Evolutionary conservation across 2,888 invertebrate species (phyloP).

Genomic region (Agrotis clavis): DNA sequence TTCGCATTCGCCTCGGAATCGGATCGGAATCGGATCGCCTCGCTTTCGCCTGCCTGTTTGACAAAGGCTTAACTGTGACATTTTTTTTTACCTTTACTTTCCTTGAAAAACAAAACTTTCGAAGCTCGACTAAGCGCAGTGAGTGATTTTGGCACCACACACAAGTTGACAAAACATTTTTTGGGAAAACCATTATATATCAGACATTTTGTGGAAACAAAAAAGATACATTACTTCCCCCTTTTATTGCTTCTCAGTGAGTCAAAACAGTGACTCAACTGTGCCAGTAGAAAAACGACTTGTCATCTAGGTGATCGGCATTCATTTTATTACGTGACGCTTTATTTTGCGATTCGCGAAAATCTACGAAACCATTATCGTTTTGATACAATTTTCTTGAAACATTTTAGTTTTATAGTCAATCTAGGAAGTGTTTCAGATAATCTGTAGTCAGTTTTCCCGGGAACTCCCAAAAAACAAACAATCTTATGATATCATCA

Average conservation of each 20-base stretch:
- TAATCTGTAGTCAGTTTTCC: conserved; percentile 1
- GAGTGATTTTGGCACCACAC: conserved; percentile 21
- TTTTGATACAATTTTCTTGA: conserved; percentile 14
- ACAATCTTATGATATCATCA: too few species aligned
- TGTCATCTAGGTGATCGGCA: conserved; percentile 24
- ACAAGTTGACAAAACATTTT: conserved; percentile 21
- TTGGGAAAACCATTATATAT: conserved; percentile 32
- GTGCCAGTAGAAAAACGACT: conserved; percentile 10
- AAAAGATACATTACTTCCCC: conserved; percentile 21
- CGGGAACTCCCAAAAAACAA: background rate
- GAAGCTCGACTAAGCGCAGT: background rate
- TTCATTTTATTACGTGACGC: conserved; percentile 31
- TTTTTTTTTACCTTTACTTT: too few species aligned
- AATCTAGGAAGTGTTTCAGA: background rate
- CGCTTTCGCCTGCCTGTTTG: too few species aligned
- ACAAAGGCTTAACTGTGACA: too few species aligned
- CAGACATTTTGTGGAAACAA: conserved; percentile 20
- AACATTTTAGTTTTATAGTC: conserved; percentile 22
- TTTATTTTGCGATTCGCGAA: conserved; percentile 14
- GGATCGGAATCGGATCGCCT: too few species aligned
- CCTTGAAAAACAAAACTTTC: background rate
- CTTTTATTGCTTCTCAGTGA: conserved; percentile 26
- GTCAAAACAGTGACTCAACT: conserved; percentile 51
- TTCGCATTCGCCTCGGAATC: too few species aligned
- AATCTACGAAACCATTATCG: conserved; percentile 19